Conservation (phyloP, 2,113 vertebrate species). For the Seriola rivoliana region DNA sequence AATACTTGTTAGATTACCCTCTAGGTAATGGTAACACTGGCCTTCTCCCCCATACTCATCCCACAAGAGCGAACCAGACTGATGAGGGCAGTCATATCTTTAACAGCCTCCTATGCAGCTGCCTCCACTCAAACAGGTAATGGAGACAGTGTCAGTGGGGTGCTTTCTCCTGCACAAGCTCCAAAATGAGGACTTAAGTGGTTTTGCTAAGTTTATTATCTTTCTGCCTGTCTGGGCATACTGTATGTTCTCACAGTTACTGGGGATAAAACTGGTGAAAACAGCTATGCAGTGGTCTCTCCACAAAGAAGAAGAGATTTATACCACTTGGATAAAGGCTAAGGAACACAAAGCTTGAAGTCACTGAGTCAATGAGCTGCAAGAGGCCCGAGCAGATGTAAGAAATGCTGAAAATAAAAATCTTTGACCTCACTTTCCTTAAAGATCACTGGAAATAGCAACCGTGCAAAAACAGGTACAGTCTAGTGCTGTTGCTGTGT, state of each 20-base stretch:
- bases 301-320: constrained; percentile 39
- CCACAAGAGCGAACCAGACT: constrained; percentile 55
- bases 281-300: constrained; percentile 13
- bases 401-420: constrained; percentile 18
- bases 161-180: constrained; percentile 46
- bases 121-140: constrained; percentile 49
- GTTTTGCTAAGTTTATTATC: constrained; percentile 62
- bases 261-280: constrained; percentile 40
- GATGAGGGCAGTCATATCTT: constrained; percentile 58
- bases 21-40: constrained; percentile 49
- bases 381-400: constrained; percentile 39
- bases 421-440: constrained; percentile 21
- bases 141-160: constrained; percentile 52
- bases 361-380: constrained; percentile 34
- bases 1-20: constrained; percentile 37
- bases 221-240: constrained; percentile 52
- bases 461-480: constrained; percentile 9
- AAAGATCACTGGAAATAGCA: constrained; percentile 17
- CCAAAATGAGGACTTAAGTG: constrained; percentile 45
- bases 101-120: constrained; percentile 51
- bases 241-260: constrained; percentile 55
- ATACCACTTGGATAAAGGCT: constrained; percentile 40
- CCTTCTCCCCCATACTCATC: constrained; percentile 11
- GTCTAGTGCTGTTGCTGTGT: background rate
- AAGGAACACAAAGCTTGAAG: constrained; percentile 38